phyloP scores from a whole-genome alignment of 2,113 vertebrate species.

The Lamprotornis superbus region DNA sequence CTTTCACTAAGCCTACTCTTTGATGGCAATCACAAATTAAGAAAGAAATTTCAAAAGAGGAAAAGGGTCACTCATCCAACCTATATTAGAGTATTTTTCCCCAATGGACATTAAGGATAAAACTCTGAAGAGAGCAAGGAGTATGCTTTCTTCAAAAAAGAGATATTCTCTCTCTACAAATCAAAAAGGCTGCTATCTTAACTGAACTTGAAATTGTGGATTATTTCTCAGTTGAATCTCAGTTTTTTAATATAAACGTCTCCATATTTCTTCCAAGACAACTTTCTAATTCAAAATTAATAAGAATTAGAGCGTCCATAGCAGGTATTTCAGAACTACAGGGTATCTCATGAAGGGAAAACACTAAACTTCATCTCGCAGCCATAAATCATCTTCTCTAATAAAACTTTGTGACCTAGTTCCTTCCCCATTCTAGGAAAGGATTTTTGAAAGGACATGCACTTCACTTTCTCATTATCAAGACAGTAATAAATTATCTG shows the following conservation, averaged over 20 bases:
- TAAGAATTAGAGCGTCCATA: neutral
- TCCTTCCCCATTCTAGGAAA: neutral
- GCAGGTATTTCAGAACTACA: neutral
- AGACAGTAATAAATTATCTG: neutral
- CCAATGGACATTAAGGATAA: neutral
- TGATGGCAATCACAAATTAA: neutral
- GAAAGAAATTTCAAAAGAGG: neutral
- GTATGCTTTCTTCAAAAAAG: neutral
- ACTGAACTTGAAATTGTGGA: neutral
- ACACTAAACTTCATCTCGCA: neutral
- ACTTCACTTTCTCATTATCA: neutral
- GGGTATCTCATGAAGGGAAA: neutral
- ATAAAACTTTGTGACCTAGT: neutral
- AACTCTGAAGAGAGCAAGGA: neutral
- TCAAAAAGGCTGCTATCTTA: neutral
- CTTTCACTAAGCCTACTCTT: neutral
- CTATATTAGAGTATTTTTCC: accelerated
- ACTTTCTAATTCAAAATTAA: neutral
- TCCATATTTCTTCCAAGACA: neutral
- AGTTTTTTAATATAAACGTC: neutral
- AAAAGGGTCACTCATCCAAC: neutral
- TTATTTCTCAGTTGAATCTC: neutral
- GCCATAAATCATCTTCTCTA: neutral
- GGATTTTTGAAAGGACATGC: neutral
- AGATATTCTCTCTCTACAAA: neutral